Conservation (phyloP, 2,113 vertebrate genomes). For the Tragelaphus imberbis region DNA sequence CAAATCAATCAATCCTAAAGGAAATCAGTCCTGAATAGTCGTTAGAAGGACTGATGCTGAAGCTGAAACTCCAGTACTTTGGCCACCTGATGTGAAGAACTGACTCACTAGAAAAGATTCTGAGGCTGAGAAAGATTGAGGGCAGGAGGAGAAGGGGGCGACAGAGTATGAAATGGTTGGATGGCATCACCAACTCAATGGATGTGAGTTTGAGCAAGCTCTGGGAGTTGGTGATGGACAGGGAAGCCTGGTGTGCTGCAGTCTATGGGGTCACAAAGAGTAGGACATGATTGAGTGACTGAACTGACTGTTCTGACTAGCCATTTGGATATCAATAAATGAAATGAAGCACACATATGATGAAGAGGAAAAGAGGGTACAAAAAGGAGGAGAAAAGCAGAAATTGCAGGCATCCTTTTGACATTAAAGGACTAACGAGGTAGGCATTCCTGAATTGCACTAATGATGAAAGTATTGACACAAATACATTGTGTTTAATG, state of each 20-base stretch:
- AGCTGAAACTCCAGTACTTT: not conserved
- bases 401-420: not conserved
- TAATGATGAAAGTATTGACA: not conserved
- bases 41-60: not conserved
- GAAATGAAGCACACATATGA: not conserved
- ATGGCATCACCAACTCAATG: not conserved
- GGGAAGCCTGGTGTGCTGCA: not conserved
- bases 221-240: not conserved
- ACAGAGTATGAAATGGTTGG: not conserved
- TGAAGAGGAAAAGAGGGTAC: not conserved
- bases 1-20: not conserved
- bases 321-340: not conserved
- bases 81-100: not conserved
- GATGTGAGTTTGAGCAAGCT: not conserved
- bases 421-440: not conserved
- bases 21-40: not conserved
- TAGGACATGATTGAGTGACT: not conserved
- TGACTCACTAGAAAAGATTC: not conserved
- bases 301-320: not conserved
- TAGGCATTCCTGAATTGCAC: not conserved
- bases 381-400: not conserved
- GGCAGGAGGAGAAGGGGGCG: not conserved
- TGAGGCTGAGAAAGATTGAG: not conserved
- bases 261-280: not conserved
- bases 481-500: not conserved